These are phyloP conservation scores for Triplophysa tibetana DNA, from an alignment of 2,113 vertebrate genomes.

Conservation along the genomic window DNA sequence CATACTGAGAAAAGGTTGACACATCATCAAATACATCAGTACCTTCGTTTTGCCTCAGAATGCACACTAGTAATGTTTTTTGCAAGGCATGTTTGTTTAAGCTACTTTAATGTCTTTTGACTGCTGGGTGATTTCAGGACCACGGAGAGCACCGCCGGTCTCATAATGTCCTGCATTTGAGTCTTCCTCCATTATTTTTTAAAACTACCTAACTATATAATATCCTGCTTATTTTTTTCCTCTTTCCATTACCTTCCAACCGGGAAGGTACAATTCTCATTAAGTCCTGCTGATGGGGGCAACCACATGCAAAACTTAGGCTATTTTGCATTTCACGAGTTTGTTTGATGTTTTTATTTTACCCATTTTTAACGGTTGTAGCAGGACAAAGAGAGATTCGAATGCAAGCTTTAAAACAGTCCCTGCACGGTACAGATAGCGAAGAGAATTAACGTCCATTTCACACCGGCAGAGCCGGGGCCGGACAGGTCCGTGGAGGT, in stretches of 20 bases:
- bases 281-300: constrained; percentile 62
- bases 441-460: constrained; percentile 77
- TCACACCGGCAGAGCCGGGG: constrained; percentile 68
- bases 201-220: background rate
- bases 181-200: background rate
- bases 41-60: no score
- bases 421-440: constrained; percentile 75
- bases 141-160: background rate
- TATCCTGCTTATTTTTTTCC: constrained; percentile 8
- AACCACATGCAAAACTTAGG: constrained; percentile 56
- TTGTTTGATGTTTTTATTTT: constrained; percentile 71
- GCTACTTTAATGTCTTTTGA: background rate
- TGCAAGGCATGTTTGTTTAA: no score
- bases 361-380: constrained; percentile 25
- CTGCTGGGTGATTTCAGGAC: constrained; percentile 38
- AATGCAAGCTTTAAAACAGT: constrained; percentile 70
- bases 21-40: no score
- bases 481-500: constrained; percentile 63
- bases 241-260: constrained; percentile 54
- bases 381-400: constrained; percentile 53
- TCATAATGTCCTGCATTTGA: background rate
- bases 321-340: constrained; percentile 69
- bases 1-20: no score
- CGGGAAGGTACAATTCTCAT: constrained; percentile 64
- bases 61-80: no score